Conservation (phyloP, 2,113 vertebrate genomes). For the Perognathus longimembris region DNA sequence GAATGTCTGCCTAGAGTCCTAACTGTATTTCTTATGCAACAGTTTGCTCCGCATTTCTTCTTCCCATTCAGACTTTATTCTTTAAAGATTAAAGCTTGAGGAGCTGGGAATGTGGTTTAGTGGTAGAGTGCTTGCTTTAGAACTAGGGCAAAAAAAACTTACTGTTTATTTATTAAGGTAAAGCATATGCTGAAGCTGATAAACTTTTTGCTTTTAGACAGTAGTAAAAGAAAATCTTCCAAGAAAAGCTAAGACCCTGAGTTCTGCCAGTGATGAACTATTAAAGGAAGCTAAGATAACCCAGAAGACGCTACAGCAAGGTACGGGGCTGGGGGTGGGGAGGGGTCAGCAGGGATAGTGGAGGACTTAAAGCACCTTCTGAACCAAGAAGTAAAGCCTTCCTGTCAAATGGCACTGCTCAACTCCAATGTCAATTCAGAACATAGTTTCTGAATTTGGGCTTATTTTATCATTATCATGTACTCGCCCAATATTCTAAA, state of each 20-base stretch:
- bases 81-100: constrained; percentile 33
- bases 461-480: neutral
- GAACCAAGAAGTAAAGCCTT: neutral
- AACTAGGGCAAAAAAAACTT: constrained; percentile 38
- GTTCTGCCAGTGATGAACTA: constrained; percentile 84
- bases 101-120: neutral
- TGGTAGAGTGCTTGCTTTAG: neutral
- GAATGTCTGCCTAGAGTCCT: neutral
- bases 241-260: constrained; percentile 89
- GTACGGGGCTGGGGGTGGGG: constrained; percentile 84
- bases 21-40: neutral
- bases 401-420: neutral
- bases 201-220: constrained; percentile 86
- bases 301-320: constrained; percentile 84
- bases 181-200: constrained; percentile 40
- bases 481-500: neutral
- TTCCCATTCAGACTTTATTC: neutral
- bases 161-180: neutral
- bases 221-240: constrained; percentile 89
- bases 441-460: neutral
- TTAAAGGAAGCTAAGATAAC: constrained; percentile 85
- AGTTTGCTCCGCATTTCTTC: neutral
- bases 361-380: neutral
- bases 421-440: neutral
- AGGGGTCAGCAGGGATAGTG: neutral